Conservation (phyloP, 2,888 invertebrate species). For the Cephus runcator region DNA sequence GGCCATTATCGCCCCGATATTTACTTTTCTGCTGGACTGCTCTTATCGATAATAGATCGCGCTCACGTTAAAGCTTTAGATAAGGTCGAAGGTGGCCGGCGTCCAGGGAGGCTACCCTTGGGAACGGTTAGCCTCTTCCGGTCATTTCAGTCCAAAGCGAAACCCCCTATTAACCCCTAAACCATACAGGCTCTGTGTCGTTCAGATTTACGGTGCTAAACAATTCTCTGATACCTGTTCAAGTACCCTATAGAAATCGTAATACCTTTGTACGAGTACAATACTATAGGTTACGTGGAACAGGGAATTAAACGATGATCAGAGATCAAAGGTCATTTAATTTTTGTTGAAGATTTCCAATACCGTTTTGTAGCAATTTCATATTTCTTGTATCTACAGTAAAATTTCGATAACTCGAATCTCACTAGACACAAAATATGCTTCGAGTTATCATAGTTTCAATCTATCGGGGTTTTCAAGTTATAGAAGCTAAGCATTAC, state of each 20-base stretch:
- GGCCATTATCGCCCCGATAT: slow-evolving; percentile 42
- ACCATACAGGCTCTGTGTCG: slow-evolving; percentile 28
- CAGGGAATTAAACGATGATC: too few species aligned
- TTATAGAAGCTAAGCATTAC: too few species aligned
- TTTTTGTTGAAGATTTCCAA: neutral
- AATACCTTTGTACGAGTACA: slow-evolving; percentile 2
- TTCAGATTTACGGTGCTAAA: slow-evolving; percentile 43
- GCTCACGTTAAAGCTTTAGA: slow-evolving; percentile 43
- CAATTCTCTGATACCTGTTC: neutral
- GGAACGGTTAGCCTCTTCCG: slow-evolving; percentile 54
- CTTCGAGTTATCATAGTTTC: too few species aligned
- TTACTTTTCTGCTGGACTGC: slow-evolving; percentile 45
- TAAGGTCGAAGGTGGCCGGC: slow-evolving; percentile 37
- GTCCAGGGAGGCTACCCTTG: slow-evolving; percentile 21
- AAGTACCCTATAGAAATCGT: neutral
- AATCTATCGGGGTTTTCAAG: too few species aligned
- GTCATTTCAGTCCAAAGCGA: slow-evolving; percentile 43
- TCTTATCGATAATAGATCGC: slow-evolving; percentile 59
- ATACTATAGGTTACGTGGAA: too few species aligned
- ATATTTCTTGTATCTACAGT: slow-evolving; percentile 1
- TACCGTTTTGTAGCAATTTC: neutral
- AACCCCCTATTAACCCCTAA: slow-evolving; percentile 48
- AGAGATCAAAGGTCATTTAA: neutral
- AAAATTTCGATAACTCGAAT: too few species aligned
- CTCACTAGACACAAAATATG: too few species aligned